A percentile compares a stretch with the other conserved stretches of the same genome.
Evolutionary conservation across 2,113 vertebrate genomes (phyloP).

Genomic region (Callopanchax toddi): DNA sequence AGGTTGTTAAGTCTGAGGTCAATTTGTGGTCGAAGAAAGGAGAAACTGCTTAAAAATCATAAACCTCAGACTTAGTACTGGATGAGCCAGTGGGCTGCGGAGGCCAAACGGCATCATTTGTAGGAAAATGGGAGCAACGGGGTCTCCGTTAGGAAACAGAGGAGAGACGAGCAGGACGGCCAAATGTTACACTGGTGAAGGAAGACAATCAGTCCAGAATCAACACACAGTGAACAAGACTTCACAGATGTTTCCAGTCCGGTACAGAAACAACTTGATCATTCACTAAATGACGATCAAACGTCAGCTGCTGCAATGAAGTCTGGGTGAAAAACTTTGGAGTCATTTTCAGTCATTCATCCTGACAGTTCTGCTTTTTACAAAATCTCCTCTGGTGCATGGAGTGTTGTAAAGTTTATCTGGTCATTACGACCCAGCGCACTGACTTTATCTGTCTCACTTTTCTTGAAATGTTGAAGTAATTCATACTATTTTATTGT

Average conservation of each 20-base stretch:
- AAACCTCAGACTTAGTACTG: constrained; percentile 68
- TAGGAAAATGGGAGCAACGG: constrained; percentile 26
- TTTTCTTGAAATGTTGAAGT: no score
- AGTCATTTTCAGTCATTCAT: no score
- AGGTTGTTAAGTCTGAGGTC: constrained; percentile 32
- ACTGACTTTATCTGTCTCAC: no score
- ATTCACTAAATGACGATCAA: not conserved
- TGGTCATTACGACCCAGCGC: no score
- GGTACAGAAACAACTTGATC: not conserved
- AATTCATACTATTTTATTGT: no score
- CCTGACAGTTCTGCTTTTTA: no score
- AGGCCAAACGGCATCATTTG: constrained; percentile 63
- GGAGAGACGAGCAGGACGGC: constrained; percentile 37
- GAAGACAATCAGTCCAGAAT: constrained; percentile 23
- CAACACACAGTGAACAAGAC: constrained; percentile 13
- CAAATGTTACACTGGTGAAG: constrained; percentile 16
- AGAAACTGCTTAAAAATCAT: constrained; percentile 31
- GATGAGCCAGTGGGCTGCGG: constrained; percentile 29
- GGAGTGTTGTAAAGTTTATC: no score
- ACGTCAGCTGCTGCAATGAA: not conserved
- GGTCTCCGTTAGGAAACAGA: constrained; percentile 39
- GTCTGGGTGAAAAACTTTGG: not conserved
- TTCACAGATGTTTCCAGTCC: not conserved
- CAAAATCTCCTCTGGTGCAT: no score
- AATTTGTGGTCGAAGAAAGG: constrained; percentile 39